phyloP scores from a whole-genome alignment of 2,888 invertebrate species.

The Chrysolina oricalcia region DNA sequence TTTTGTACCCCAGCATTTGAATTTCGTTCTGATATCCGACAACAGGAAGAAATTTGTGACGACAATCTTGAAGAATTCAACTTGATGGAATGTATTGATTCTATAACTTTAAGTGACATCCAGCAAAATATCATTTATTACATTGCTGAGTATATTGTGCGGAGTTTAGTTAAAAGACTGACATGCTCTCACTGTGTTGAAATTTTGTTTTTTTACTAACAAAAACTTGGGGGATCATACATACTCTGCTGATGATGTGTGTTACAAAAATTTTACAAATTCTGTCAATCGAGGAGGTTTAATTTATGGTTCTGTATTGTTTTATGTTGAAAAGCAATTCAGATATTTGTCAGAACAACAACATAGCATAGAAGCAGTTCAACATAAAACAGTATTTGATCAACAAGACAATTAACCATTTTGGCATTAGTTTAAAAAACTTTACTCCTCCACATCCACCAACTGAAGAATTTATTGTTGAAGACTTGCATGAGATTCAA shows the following conservation, averaged over 20 bases:
- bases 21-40: constrained; percentile 1
- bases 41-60: background rate
- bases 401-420: constrained; percentile 21
- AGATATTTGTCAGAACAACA: too few relatives aligned
- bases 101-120: too few relatives aligned
- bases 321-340: too few relatives aligned
- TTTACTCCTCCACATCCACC: constrained; percentile 32
- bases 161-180: constrained; percentile 12
- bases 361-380: too few relatives aligned
- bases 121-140: constrained; percentile 20
- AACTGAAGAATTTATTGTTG: constrained; percentile 35
- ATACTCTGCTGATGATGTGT: too few relatives aligned
- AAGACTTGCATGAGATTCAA: constrained; percentile 38
- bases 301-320: too few relatives aligned
- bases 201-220: too few relatives aligned
- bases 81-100: too few relatives aligned
- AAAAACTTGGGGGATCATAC: too few relatives aligned
- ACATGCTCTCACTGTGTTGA: constrained; percentile 34
- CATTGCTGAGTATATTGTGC: constrained; percentile 44
- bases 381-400: too few relatives aligned
- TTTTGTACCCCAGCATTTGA: constrained; percentile 46
- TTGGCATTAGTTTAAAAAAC: constrained; percentile 19
- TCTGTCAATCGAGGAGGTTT: too few relatives aligned
- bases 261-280: background rate
- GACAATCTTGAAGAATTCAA: too few relatives aligned